These are phyloP conservation scores for Platypus cylindrus DNA, from an alignment of 2,888 invertebrate genomes.

Conservation along the genomic window DNA sequence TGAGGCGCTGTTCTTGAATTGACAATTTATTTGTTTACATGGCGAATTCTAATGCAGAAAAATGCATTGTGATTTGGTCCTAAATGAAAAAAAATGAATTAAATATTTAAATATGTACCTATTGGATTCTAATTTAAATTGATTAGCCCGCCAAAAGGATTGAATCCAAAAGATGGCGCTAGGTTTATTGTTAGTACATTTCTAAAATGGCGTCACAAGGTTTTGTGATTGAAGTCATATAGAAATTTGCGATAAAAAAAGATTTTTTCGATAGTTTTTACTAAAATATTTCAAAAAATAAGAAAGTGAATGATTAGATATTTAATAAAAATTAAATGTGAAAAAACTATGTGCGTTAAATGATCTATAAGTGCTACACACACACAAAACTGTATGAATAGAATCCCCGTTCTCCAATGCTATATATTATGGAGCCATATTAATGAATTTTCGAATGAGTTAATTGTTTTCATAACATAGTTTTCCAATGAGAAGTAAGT, in stretches of 20 bases:
- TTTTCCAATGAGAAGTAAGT: constrained; percentile 31
- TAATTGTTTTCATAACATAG: constrained; percentile 23
- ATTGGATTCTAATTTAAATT: constrained; percentile 12
- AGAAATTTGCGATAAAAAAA: constrained; percentile 25
- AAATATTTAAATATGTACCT: neutral
- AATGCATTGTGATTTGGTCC: neutral
- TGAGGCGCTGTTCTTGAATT: too few species aligned
- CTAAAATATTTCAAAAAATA: constrained; percentile 2
- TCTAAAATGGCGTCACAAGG: constrained; percentile 55
- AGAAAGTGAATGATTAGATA: too few species aligned
- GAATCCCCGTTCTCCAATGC: constrained; percentile 21
- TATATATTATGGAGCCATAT: constrained; percentile 45
- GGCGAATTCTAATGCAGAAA: too few species aligned
- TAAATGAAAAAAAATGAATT: neutral
- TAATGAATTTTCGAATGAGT: constrained; percentile 38
- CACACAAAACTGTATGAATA: constrained; percentile 20
- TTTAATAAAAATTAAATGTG: too few species aligned
- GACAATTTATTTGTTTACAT: too few species aligned
- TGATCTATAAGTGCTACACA: constrained; percentile 17
- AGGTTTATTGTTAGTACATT: constrained; percentile 49
- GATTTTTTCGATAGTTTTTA: constrained; percentile 6
- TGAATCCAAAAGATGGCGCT: constrained; percentile 48
- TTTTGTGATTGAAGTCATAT: constrained; percentile 46
- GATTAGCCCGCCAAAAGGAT: constrained; percentile 22
- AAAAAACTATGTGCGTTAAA: constrained; percentile 14